Evolutionary conservation across 2,888 invertebrate species (phyloP).

Genomic region (Andrena bucephala): DNA sequence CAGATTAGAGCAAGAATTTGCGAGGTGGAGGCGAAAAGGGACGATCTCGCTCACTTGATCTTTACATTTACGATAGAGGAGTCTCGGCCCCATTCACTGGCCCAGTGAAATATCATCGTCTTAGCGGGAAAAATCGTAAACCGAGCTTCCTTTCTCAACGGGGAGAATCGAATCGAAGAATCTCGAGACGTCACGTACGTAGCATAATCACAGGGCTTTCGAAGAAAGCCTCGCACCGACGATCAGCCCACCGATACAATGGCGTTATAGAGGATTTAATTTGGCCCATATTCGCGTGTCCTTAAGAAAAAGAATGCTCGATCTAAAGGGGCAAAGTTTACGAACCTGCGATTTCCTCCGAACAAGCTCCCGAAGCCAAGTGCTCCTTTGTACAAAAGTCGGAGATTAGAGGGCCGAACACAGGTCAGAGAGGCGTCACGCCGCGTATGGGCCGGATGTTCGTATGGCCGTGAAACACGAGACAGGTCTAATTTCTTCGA

Average conservation of each 20-base stretch:
- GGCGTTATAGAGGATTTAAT: no score
- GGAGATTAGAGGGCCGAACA: constrained; percentile 15
- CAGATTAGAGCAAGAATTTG: constrained; percentile 84
- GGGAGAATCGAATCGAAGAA: constrained; percentile 44
- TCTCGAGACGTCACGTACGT: constrained; percentile 33
- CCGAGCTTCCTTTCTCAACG: constrained; percentile 37
- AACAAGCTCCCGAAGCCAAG: constrained; percentile 1
- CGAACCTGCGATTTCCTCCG: background rate
- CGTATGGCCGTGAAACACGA: constrained; percentile 73
- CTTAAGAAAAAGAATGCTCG: background rate
- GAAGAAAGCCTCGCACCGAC: background rate
- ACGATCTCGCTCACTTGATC: constrained; percentile 78
- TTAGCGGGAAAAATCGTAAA: constrained; percentile 77
- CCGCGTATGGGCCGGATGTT: constrained; percentile 71
- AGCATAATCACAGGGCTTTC: constrained; percentile 35
- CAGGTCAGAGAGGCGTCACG: constrained; percentile 59
- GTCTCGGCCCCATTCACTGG: constrained; percentile 69
- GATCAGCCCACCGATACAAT: no score
- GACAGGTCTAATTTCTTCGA: constrained; percentile 77
- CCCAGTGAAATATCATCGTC: constrained; percentile 78
- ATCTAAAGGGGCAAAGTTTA: no score
- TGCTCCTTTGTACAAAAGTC: constrained; percentile 4
- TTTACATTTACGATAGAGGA: constrained; percentile 76
- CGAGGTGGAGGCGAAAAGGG: constrained; percentile 74
- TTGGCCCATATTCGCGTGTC: no score